A percentile compares a stretch with the other conserved stretches of the same genome.
phyloP scores from a whole-genome alignment of 1,140 invertebrate species.

The Aphidius gifuensis region DNA sequence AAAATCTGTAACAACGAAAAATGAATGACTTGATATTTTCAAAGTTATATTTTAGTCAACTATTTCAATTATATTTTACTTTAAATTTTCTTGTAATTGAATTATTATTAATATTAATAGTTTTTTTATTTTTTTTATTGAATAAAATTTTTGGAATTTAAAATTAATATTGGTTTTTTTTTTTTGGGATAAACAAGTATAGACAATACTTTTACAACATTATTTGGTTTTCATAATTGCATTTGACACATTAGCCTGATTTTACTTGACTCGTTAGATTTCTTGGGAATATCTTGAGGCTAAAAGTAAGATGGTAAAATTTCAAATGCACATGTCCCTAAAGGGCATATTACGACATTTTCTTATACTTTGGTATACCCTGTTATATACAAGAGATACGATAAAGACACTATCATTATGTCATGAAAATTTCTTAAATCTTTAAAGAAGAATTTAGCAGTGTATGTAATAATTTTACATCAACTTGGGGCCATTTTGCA shows the following conservation, averaged over 20 bases:
- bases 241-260: slow-evolving; percentile 46
- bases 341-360: slow-evolving; percentile 47
- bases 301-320: slow-evolving; percentile 10
- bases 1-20: neutral
- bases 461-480: neutral
- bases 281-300: slow-evolving; percentile 23
- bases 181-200: too few species aligned
- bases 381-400: neutral
- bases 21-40: too few species aligned
- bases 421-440: slow-evolving; percentile 6
- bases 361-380: neutral
- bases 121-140: too few species aligned
- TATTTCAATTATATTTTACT: too few species aligned
- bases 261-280: slow-evolving; percentile 40
- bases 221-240: slow-evolving; percentile 29
- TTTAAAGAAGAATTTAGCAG: too few species aligned
- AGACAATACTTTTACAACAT: too few species aligned
- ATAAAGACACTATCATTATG: slow-evolving; percentile 11
- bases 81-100: too few species aligned
- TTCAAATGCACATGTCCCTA: slow-evolving; percentile 40
- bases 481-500: neutral
- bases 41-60: too few species aligned
- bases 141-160: too few species aligned
- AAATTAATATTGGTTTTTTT: too few species aligned
- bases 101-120: too few species aligned